Conservation (phyloP, 1,140 invertebrate species). For the Drosophila pallidifrons region DNA sequence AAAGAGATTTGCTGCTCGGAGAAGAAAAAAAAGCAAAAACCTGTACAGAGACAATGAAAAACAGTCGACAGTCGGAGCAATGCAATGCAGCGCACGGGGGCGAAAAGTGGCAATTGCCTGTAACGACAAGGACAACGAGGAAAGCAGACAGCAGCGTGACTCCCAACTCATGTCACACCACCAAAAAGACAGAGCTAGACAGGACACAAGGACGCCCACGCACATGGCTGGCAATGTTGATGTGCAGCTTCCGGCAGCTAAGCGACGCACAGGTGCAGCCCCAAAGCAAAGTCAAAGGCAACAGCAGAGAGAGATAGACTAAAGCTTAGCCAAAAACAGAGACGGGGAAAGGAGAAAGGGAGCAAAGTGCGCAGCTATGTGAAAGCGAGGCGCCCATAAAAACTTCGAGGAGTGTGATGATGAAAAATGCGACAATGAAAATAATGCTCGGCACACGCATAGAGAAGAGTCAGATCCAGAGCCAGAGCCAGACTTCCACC, state of each 20-base stretch:
- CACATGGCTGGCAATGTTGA: slow-evolving; percentile 61
- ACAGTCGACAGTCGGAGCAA: slow-evolving; percentile 15
- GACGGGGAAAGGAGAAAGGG: background rate
- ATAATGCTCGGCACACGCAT: slow-evolving; percentile 76
- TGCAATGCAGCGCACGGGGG: slow-evolving; percentile 61
- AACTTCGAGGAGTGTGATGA: slow-evolving; percentile 74
- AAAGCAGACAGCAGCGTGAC: slow-evolving; percentile 38
- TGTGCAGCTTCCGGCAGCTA: slow-evolving; percentile 72
- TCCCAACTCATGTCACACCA: slow-evolving; percentile 13
- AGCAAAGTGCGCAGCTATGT: slow-evolving; percentile 16
- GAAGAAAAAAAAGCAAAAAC: slow-evolving; percentile 41
- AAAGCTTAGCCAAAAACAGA: slow-evolving; percentile 22
- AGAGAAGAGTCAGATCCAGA: slow-evolving; percentile 6
- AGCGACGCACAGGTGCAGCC: slow-evolving; percentile 79
- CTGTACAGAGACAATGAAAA: slow-evolving; percentile 70
- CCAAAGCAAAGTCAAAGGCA: slow-evolving; percentile 34
- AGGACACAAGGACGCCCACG: slow-evolving; percentile 36
- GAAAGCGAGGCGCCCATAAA: slow-evolving; percentile 59
- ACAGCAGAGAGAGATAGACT: slow-evolving; percentile 7
- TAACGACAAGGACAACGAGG: slow-evolving; percentile 14
- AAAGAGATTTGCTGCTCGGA: slow-evolving; percentile 78
- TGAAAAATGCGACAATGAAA: slow-evolving; percentile 85
- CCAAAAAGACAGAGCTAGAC: background rate
- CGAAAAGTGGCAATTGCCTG: slow-evolving; percentile 71
- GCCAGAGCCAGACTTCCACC: background rate